Evolutionary conservation across 2,113 vertebrate genomes (phyloP).

Genomic region (Tenebrosternarchus preto): DNA sequence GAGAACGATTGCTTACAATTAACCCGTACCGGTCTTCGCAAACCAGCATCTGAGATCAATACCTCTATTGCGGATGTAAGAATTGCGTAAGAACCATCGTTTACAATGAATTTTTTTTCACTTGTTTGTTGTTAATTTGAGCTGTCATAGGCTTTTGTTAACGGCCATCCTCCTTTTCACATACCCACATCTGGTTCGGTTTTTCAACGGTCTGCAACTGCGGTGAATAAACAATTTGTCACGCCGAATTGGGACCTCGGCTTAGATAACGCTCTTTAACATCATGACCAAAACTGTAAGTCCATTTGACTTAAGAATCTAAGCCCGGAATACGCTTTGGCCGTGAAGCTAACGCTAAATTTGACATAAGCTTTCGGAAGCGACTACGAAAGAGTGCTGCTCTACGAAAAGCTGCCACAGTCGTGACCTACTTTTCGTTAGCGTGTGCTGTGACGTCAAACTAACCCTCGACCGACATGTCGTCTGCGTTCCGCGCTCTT

Average conservation of each 20-base stretch:
- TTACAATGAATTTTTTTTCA: constrained; percentile 51
- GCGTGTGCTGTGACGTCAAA: background rate
- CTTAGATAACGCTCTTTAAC: constrained; percentile 57
- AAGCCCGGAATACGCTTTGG: background rate
- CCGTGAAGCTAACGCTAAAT: background rate
- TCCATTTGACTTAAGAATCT: background rate
- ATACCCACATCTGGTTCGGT: constrained; percentile 68
- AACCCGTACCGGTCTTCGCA: constrained; percentile 23
- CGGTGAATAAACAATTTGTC: constrained; percentile 67
- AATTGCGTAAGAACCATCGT: constrained; percentile 67
- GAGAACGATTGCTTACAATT: constrained; percentile 26
- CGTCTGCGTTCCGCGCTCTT: background rate
- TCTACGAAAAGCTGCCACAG: background rate
- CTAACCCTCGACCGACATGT: no score
- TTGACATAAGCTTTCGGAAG: background rate
- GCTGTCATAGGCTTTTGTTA: constrained; percentile 15
- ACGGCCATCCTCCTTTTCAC: constrained; percentile 45
- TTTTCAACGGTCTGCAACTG: constrained; percentile 60
- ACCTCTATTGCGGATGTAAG: constrained; percentile 62
- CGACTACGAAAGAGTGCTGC: background rate
- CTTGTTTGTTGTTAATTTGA: constrained; percentile 36
- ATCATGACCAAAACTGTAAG: constrained; percentile 47
- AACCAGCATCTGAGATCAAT: constrained; percentile 5
- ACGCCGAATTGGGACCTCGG: constrained; percentile 60
- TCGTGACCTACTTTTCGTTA: background rate